phyloP scores from a whole-genome alignment of 2,113 vertebrate species.

The Chrysochloris asiatica region DNA sequence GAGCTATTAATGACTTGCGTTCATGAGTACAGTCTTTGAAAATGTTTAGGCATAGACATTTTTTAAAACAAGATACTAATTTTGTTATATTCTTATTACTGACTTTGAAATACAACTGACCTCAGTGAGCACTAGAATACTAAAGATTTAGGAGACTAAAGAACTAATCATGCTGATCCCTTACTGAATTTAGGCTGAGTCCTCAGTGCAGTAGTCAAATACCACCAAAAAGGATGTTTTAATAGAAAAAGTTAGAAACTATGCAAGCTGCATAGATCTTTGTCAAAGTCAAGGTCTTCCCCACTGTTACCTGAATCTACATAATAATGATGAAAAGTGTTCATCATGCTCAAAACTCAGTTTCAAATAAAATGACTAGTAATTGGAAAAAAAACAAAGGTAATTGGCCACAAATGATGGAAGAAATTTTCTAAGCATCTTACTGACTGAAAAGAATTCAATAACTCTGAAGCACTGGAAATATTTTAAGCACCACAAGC shows the following conservation, averaged over 20 bases:
- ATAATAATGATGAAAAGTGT: constrained; percentile 53
- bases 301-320: constrained; percentile 51
- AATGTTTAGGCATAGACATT: background rate
- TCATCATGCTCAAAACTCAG: constrained; percentile 63
- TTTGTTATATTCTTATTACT: background rate
- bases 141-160: background rate
- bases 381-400: constrained; percentile 76
- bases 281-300: constrained; percentile 26
- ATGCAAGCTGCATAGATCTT: background rate
- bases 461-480: constrained; percentile 66
- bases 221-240: background rate
- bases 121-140: background rate
- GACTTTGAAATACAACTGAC: constrained; percentile 6
- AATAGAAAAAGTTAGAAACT: constrained; percentile 27
- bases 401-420: constrained; percentile 66
- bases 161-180: background rate
- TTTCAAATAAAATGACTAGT: constrained; percentile 68
- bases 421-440: constrained; percentile 63
- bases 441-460: constrained; percentile 63
- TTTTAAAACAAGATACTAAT: background rate
- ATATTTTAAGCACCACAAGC: constrained; percentile 65
- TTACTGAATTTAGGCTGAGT: background rate
- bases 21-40: background rate
- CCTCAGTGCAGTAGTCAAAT: background rate
- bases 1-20: background rate